A percentile compares a stretch with the other conserved stretches of the same genome.
These are phyloP conservation scores for Halcyon smyrnensis DNA, from an alignment of 2,797 vertebrate species.

Conservation along the genomic window DNA sequence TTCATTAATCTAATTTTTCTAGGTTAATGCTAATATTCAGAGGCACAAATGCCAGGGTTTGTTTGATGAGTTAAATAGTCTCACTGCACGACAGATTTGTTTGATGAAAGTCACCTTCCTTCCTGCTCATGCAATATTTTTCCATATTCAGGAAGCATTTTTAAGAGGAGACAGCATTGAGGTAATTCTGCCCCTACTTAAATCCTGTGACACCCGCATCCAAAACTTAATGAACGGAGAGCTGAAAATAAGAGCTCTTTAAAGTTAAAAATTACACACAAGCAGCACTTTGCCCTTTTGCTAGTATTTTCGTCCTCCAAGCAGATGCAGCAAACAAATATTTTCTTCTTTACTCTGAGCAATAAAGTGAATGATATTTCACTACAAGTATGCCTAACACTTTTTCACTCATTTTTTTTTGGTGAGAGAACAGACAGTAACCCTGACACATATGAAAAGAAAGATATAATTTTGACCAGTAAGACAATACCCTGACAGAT, in stretches of 20 bases:
- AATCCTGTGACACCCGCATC: conserved; percentile 51
- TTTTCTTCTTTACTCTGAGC: neutral
- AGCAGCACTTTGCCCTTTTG: conserved; percentile 8
- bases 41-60: conserved; percentile 2
- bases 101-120: conserved; percentile 72
- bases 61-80: conserved; percentile 55
- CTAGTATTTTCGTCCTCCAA: neutral
- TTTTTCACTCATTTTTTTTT: neutral
- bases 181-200: conserved; percentile 57
- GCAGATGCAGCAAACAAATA: conserved; percentile 19
- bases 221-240: conserved; percentile 14
- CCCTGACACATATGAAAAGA: neutral
- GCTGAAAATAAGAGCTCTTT: conserved; percentile 44
- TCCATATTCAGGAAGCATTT: conserved; percentile 69
- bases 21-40: conserved; percentile 44
- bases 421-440: conserved; percentile 3
- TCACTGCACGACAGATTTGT: conserved; percentile 59
- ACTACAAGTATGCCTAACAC: neutral
- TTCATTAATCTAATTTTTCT: conserved; percentile 54
- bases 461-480: conserved; percentile 22
- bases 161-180: conserved; percentile 48
- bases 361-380: neutral
- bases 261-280: conserved; percentile 27
- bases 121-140: conserved; percentile 56
- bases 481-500: conserved; percentile 20